phyloP scores from a whole-genome alignment of 2,888 invertebrate genomes.

The Pteria penguin region DNA sequence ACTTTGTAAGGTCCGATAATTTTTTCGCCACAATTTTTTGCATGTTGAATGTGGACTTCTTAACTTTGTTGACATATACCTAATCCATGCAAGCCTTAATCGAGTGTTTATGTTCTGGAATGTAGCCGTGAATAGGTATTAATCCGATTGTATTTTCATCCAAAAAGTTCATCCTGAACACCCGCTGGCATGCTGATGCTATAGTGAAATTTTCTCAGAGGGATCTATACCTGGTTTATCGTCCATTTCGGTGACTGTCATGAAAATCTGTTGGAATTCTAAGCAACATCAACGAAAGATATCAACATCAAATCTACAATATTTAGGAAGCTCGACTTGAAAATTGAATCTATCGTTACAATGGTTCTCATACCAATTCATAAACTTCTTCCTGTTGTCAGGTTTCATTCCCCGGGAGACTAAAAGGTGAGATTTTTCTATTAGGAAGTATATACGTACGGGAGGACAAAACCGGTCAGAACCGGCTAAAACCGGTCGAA shows the following conservation, averaged over 20 bases:
- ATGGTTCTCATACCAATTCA: conserved; percentile 43
- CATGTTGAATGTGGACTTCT: conserved; percentile 31
- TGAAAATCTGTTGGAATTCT: conserved; percentile 35
- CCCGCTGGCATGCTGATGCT: conserved; percentile 40
- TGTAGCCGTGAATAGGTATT: conserved; percentile 48
- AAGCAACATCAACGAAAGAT: conserved; percentile 41
- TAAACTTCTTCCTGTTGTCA: conserved; percentile 27
- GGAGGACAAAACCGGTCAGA: too few relatives aligned
- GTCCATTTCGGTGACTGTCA: conserved; percentile 27
- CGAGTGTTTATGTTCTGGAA: conserved; percentile 49
- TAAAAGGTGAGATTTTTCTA: too few relatives aligned
- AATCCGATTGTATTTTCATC: conserved; percentile 39
- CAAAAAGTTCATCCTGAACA: conserved; percentile 35
- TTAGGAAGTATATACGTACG: too few relatives aligned
- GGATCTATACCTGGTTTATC: conserved; percentile 35
- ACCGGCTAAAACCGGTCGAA: too few relatives aligned
- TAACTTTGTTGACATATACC: conserved; percentile 30
- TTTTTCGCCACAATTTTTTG: conserved; percentile 45
- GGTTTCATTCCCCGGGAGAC: too few relatives aligned
- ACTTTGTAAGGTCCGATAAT: conserved; percentile 40
- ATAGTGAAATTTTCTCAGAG: conserved; percentile 41
- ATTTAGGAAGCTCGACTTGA: conserved; percentile 41
- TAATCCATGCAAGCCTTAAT: conserved; percentile 46
- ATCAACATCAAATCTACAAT: conserved; percentile 48
- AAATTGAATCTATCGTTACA: conserved; percentile 34